Base-by-base conservation (phyloP, 2,888 invertebrate species). In the Carabus problematicus region DNA sequence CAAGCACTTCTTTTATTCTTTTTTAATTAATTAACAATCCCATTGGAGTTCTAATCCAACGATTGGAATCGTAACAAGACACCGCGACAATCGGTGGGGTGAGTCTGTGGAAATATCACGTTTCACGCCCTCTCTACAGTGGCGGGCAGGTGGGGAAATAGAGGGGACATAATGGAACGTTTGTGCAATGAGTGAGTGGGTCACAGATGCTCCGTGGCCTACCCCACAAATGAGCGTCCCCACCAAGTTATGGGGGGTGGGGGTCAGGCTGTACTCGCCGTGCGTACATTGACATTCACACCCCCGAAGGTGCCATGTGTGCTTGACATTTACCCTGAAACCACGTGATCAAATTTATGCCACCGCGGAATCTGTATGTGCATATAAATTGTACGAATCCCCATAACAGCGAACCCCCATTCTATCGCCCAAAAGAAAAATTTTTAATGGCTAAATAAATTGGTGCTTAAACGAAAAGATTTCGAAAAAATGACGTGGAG, bases 21-120 rank as follows among this genome's bases (percentile, higher is more conserved):
- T 52, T 52, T 19, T 19, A 52, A 52, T 52, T 52, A 52, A 52
- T 52, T 52, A 52, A 52, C 52, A 52, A 7, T 52, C 52, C 52
- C 52, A 2, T 9, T 16, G 52, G 52, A 52, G 12, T 14, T 16
- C 9, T 19, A 18, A 52, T 12, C 45, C 45, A 45, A 52, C 52
- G 12, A 52, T 52, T 52, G 18, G 7, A 12, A 52, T 52, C 52
- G 52, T 16, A 52, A 52, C 19, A 52, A 52, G 52, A 52, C 16
- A 52, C 52, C 16, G 6, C 3, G 18, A 49, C 14, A n/a, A n/a
- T 9, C 52, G 14, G 1, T 3, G 9, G 52, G 9, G n/a, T 9
- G 19, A 16, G 19, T 52, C 52, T 18, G 19, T 16, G n/a, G 52
- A 52, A 16, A 52, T 52, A 52, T 52, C 52, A 18, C 16, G 19